Base-by-base conservation (phyloP, 2,888 invertebrate genomes). In the Stenotaenia linearis region DNA sequence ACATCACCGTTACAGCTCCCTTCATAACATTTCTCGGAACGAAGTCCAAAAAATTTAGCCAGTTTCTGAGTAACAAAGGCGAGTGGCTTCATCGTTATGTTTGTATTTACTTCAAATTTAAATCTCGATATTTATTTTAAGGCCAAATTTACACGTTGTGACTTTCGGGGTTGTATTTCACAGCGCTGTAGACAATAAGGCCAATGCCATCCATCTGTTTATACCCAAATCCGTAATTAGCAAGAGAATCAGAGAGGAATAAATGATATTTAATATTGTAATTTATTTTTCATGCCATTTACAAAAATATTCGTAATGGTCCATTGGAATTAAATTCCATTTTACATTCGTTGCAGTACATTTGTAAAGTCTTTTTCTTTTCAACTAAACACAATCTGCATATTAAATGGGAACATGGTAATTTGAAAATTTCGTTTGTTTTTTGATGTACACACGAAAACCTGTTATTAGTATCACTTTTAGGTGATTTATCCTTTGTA, bases 371-470 rank as follows among this genome's bases (percentile, higher is more conserved):
- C 15, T 69, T n/a, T 69, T 15, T 69, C 28, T 69, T 75, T 35
- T 75, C 21, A 32, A 75, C 18, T 18, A 77, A 45, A 77, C 77
- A 77, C 28, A 15, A n/a, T 77, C 61, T 12, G 30, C 78, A 78
- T 15, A 78, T 30, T 18, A 25, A 56, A 56, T 78, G 78, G 5
- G 12, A 10, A 18, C 78, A 78, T 28, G 78, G 78, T n/a, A 78
- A 56, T 21, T 61, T 69, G 28, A 28, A 69, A 25, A 69, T 25
- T 69, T 69, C 69, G 28, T 69, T 1, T 28, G 25, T 9, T 25
- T 69, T 28, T 28, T 25, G 25, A 69, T 69, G 69, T 12, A 10
- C 15, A 12, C 69, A 69, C 23, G 25, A 69, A 69, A 69, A 69
- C 9, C n/a, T 25, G 18, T 0, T 23, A 61, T 61, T 23, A 7